Evolutionary conservation across 2,888 invertebrate species (phyloP), one percentile per base, ranked within the genome.

Genomic region (Tenthredo notha): DNA sequence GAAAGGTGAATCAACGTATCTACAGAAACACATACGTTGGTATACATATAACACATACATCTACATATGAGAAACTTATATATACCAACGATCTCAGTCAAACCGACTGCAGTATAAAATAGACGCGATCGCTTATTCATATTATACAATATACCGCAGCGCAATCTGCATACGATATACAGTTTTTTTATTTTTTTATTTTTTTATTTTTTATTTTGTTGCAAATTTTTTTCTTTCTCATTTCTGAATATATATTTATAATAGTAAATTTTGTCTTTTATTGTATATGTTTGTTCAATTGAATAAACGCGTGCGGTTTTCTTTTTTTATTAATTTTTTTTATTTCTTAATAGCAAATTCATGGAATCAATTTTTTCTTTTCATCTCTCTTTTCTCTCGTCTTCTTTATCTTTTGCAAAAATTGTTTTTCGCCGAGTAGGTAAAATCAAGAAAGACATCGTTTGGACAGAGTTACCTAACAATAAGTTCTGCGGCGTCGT

Each of bases 401-500:
- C 12, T 21, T 7, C 7, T 9, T 7, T 58, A 21, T 58, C 21
- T 58, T 58, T 18, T 18, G 18, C 21, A 58, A 58, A 58, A 18
- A n/a, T 58, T 58, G 18, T 21, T 58, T 21, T 58, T 58, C 9
- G n/a, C 58, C 58, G 58, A 58, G 58, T 58, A 21, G n/a, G 58
- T 18, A 21, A 58, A 58, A 58, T 58, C n/a, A 58, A 61, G n/a
- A 61, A 25, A 10, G 21, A 25, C 61, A 21, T 61, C 61, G 25
- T 61, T 61, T 61, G 21, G 61, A 61, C 25, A 61, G 61, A 61
- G 61, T 61, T 61, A 61, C 25, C 61, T 61, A 61, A 61, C 61
- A 61, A 25, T 70, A 70, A 70, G 70, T 70, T 70, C 15, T 70
- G 70, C 37, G 70, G 70, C 70, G 37, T 70, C 70, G 70, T 70